Evolutionary conservation across 2,113 vertebrate species (phyloP).

Genomic region (Oreotrochilus melanogaster): DNA sequence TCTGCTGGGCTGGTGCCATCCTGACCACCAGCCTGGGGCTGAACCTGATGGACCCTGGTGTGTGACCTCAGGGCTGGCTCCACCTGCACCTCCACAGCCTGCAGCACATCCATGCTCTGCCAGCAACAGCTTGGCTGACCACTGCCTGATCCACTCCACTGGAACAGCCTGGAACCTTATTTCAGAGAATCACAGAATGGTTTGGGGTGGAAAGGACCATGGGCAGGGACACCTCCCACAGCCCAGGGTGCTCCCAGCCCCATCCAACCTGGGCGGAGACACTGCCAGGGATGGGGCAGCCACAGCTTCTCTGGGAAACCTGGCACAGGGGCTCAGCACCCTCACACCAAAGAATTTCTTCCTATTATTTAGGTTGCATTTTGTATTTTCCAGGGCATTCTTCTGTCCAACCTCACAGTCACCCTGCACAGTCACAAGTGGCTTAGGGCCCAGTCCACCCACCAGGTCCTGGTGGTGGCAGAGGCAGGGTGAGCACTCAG

Average conservation of each 20-base stretch:
- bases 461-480: not conserved
- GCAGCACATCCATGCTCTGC: not conserved
- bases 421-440: accelerated
- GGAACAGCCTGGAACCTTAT: accelerated
- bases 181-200: not conserved
- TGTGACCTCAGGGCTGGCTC: not conserved
- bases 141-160: accelerated
- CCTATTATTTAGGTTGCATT: not conserved
- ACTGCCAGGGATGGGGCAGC: no score
- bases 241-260: no score
- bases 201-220: no score
- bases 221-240: no score
- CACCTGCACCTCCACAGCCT: not conserved
- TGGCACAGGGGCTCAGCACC: no score
- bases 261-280: no score
- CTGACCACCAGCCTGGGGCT: not conserved
- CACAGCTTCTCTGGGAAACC: no score
- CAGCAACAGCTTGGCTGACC: not conserved
- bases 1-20: not conserved
- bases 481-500: not conserved
- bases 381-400: not conserved
- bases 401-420: not conserved
- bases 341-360: no score
- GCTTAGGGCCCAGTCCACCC: accelerated
- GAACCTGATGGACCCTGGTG: accelerated